Evolutionary conservation across 2,797 vertebrate species (phyloP).

Genomic region (Linurgus olivaceus): DNA sequence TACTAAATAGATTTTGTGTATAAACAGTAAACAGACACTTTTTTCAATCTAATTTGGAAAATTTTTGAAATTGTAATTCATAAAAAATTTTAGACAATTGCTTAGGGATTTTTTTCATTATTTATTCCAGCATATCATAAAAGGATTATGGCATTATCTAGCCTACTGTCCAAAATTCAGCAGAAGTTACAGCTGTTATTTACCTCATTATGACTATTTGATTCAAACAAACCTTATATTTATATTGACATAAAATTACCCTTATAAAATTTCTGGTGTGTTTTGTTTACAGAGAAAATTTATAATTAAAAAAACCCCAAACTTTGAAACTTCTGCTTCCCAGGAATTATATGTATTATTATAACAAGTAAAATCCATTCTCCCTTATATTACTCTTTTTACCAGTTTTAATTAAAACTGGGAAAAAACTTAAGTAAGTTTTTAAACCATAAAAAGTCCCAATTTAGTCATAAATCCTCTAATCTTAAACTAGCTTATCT

Average conservation of each 20-base stretch:
- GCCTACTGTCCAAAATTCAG: background rate
- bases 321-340: background rate
- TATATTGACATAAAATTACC: background rate
- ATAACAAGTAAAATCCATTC: background rate
- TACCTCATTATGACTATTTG: background rate
- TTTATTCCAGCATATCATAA: background rate
- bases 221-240: background rate
- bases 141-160: background rate
- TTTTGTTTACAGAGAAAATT: background rate
- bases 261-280: background rate
- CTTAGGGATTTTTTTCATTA: background rate
- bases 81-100: background rate
- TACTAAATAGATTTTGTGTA: background rate
- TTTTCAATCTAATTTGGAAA: background rate
- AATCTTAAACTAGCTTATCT: background rate
- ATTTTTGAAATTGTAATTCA: background rate
- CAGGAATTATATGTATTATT: background rate
- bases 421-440: background rate
- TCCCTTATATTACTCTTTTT: background rate
- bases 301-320: background rate
- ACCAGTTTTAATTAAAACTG: background rate
- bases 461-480: background rate
- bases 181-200: background rate
- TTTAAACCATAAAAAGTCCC: background rate
- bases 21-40: background rate